A percentile compares a stretch with the other conserved stretches of the same genome.
Evolutionary conservation across 2,888 invertebrate species (phyloP).

Genomic region (Dyspetes luteomarginatus): DNA sequence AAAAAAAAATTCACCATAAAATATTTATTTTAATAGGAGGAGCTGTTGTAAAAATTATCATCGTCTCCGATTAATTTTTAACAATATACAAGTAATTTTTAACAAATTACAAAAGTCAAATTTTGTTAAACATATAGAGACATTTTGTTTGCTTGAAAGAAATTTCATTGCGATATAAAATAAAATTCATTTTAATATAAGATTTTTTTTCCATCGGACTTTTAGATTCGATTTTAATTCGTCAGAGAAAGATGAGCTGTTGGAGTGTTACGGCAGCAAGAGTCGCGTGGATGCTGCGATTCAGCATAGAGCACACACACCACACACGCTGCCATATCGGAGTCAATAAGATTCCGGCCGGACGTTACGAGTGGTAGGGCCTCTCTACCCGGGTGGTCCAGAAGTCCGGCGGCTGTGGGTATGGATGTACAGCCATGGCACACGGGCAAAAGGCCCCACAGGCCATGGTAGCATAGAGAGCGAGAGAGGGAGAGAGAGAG

Average conservation of each 20-base stretch:
- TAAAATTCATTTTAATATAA: background rate
- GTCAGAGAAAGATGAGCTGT: background rate
- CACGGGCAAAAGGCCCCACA: constrained; percentile 48
- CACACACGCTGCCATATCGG: constrained; percentile 69
- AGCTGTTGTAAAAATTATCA: no score
- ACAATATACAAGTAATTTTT: no score
- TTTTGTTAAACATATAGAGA: no score
- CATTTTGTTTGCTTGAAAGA: no score
- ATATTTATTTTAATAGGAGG: no score
- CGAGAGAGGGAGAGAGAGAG: constrained; percentile 7
- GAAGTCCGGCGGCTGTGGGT: constrained; percentile 60
- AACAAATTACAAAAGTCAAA: no score
- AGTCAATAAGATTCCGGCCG: constrained; percentile 80
- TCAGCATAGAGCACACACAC: constrained; percentile 66
- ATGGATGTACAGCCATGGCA: constrained; percentile 34
- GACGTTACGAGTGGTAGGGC: constrained; percentile 71
- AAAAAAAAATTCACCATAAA: no score
- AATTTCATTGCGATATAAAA: background rate
- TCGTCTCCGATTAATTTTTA: no score
- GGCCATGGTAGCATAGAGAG: constrained; percentile 67
- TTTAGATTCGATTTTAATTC: background rate
- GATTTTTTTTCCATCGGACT: background rate
- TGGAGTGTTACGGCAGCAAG: constrained; percentile 32
- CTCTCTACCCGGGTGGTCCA: constrained; percentile 81
- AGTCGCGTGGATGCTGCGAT: constrained; percentile 68